A percentile compares a stretch with the other conserved stretches of the same genome.
phyloP scores from a whole-genome alignment of 1,140 invertebrate species.

The Ips nitidus region DNA sequence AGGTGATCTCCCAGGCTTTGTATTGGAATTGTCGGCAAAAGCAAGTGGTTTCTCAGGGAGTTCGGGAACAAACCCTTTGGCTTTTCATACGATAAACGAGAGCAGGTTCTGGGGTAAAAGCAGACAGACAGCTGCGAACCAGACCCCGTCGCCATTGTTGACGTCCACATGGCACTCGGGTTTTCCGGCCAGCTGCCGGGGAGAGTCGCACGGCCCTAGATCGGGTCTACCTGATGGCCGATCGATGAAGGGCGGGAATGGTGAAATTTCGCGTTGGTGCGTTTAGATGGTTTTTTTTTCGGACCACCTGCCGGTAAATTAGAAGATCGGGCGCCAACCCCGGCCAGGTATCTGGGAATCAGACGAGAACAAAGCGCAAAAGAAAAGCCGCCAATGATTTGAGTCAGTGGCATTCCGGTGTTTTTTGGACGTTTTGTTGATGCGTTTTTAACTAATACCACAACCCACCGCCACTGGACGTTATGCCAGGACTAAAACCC shows the following conservation, averaged over 20 bases:
- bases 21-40: background rate
- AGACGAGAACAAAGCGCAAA: background rate
- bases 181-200: constrained; percentile 36
- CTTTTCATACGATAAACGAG: constrained; percentile 6
- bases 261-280: no score
- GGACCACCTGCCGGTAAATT: constrained; percentile 13
- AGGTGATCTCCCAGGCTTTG: no score
- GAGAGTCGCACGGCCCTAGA: constrained; percentile 23
- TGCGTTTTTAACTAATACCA: background rate
- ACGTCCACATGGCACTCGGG: constrained; percentile 24
- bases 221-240: constrained; percentile 15
- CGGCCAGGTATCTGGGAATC: constrained; percentile 14
- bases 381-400: background rate
- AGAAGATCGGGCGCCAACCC: constrained; percentile 21
- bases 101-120: constrained; percentile 11
- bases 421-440: background rate
- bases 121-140: constrained; percentile 29
- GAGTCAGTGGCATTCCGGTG: no score
- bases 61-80: background rate
- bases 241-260: background rate
- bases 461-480: background rate
- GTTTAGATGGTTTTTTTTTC: background rate
- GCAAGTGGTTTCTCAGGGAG: background rate
- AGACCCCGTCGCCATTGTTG: constrained; percentile 23
- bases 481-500: background rate